Evolutionary conservation across 2,113 vertebrate genomes (phyloP).

Genomic region (Dromaius novaehollandiae): DNA sequence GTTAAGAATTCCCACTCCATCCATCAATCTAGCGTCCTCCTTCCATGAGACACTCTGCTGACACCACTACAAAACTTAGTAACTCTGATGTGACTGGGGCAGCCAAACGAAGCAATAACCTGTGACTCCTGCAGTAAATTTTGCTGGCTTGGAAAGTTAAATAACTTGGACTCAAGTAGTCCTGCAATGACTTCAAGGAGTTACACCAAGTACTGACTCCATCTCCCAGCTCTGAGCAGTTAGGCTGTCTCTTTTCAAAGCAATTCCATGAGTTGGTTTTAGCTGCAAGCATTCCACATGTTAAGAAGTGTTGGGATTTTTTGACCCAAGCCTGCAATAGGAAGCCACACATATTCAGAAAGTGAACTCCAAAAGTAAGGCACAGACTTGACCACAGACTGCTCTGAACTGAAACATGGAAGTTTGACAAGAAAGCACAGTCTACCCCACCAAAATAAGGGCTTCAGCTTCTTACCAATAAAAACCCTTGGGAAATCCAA

Average conservation of each 20-base stretch:
- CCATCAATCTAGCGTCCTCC: background rate
- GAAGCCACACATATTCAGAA: conserved; percentile 29
- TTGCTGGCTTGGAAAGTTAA: conserved; percentile 32
- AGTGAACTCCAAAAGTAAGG: conserved; percentile 14
- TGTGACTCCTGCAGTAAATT: conserved; percentile 34
- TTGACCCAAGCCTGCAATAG: background rate
- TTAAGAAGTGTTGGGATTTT: conserved; percentile 5
- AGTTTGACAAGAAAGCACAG: conserved; percentile 4
- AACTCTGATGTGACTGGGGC: background rate
- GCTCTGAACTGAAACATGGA: conserved; percentile 14
- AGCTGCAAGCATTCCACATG: conserved; percentile 37
- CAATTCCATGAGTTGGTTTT: conserved; percentile 26
- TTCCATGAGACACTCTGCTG: background rate
- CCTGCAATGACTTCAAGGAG: background rate
- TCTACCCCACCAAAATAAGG: background rate
- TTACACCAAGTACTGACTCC: background rate
- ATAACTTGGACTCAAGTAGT: conserved; percentile 2
- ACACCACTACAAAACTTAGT: conserved; percentile 29
- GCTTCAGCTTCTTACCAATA: background rate
- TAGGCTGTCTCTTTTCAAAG: conserved; percentile 44
- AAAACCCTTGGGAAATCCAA: conserved; percentile 35
- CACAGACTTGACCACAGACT: conserved; percentile 14
- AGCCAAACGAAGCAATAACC: conserved; percentile 49
- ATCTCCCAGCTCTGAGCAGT: background rate
- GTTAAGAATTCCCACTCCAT: background rate